Percentiles rank a stretch among this genome's conserved stretches.
Evolutionary conservation across 2,888 invertebrate genomes (phyloP).

Genomic region (Theodoxus fluviatilis): DNA sequence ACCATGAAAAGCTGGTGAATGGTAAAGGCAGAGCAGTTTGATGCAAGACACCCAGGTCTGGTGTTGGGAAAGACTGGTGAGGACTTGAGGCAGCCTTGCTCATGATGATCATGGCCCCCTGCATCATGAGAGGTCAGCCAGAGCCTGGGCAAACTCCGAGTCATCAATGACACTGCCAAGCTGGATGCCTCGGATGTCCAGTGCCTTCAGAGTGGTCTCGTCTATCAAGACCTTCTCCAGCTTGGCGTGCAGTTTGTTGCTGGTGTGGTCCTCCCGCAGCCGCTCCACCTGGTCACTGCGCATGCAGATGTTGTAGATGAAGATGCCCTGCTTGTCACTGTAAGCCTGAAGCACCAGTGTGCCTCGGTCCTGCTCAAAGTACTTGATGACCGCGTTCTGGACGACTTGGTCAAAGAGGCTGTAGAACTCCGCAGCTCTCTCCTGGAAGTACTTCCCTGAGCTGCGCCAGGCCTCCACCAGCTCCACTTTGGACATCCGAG

Average conservation of each 20-base stretch:
- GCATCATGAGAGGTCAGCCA: constrained; percentile 41
- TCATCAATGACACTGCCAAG: constrained; percentile 47
- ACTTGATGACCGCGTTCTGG: constrained; percentile 51
- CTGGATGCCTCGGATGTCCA: constrained; percentile 50
- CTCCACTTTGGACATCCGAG: constrained; percentile 26
- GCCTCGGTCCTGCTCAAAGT: constrained; percentile 62
- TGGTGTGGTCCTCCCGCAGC: constrained; percentile 47
- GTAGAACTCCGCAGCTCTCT: constrained; percentile 42
- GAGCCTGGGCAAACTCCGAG: constrained; percentile 47
- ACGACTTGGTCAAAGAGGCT: constrained; percentile 41
- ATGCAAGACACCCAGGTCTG: too few relatives aligned
- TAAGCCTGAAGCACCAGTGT: constrained; percentile 54
- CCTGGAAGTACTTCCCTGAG: constrained; percentile 35
- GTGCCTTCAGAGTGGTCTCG: constrained; percentile 41
- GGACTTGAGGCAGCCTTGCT: too few relatives aligned
- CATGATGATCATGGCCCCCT: too few relatives aligned
- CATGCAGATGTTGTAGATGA: constrained; percentile 58
- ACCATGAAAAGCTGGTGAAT: too few relatives aligned
- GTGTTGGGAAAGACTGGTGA: too few relatives aligned
- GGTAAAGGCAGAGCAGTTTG: too few relatives aligned
- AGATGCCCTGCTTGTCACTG: constrained; percentile 46
- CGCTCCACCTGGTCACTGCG: constrained; percentile 47
- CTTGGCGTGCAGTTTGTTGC: constrained; percentile 46
- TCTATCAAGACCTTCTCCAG: constrained; percentile 37
- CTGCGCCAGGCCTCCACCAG: constrained; percentile 41